Conservation (phyloP, 2,113 vertebrate species). For the Chaetodon trifascialis region DNA sequence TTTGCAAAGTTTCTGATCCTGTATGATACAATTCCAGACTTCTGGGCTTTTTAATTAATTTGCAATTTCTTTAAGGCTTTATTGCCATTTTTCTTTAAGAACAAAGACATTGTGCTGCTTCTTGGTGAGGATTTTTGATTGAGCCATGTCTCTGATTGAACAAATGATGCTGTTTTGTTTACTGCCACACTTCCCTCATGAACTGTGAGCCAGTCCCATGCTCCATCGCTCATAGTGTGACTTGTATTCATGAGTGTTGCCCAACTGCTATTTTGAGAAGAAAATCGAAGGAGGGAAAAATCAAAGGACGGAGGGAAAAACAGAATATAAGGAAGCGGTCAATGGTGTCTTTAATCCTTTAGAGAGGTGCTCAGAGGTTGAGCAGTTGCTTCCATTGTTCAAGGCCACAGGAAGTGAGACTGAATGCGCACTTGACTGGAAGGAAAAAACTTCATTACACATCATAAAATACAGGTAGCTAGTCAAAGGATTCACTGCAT, state of each 20-base stretch:
- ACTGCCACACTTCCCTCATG: conserved; percentile 5
- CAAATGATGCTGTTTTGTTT: conserved; percentile 6
- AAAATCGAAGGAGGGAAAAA: not conserved
- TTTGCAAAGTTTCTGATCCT: not conserved
- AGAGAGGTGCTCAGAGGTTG: not conserved
- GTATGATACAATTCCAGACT: not conserved
- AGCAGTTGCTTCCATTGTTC: not conserved
- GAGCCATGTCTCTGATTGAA: not conserved
- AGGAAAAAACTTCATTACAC: too few relatives aligned
- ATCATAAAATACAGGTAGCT: not conserved
- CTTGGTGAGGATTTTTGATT: not conserved
- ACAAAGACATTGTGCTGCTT: not conserved
- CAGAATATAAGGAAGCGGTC: not conserved
- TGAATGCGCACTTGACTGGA: not conserved
- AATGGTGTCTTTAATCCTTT: not conserved
- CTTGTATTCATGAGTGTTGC: not conserved
- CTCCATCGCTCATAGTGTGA: not conserved
- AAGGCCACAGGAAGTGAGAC: conserved; percentile 8
- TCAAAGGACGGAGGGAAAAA: conserved; percentile 7
- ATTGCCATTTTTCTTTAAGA: not conserved
- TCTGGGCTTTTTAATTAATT: not conserved
- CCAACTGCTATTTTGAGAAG: conserved; percentile 9
- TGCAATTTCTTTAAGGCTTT: not conserved
- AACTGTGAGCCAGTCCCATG: not conserved
- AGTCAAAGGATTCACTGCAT: not conserved